Evolutionary conservation across 2,888 invertebrate species (phyloP).

Genomic region (Pantelozetes paolii): DNA sequence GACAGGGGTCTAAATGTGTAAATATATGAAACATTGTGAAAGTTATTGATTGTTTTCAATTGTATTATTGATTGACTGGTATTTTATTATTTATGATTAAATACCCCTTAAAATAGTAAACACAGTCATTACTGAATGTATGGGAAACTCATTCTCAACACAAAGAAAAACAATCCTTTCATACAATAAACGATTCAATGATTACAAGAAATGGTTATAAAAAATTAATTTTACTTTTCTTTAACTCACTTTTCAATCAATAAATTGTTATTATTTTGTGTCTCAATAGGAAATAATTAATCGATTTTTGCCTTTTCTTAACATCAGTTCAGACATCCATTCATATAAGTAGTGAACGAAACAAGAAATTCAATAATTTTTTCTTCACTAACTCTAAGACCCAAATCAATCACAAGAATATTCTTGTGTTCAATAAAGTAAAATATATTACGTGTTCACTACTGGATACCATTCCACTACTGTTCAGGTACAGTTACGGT

Average conservation of each 20-base stretch:
- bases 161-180: no score
- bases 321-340: neutral
- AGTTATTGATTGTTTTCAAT: no score
- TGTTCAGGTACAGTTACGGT: neutral
- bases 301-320: neutral
- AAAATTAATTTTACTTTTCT: neutral
- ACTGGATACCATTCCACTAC: neutral
- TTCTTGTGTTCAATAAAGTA: neutral
- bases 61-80: no score
- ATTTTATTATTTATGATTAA: neutral
- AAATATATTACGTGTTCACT: neutral
- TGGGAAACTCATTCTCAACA: neutral
- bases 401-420: neutral
- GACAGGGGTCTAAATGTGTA: no score
- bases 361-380: neutral
- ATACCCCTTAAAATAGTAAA: neutral
- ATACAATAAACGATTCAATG: neutral
- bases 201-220: neutral
- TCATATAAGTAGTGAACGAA: conserved; percentile 7
- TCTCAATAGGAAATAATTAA: conserved; percentile 4
- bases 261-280: neutral
- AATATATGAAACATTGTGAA: no score
- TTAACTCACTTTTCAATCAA: conserved; percentile 1
- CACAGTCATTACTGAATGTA: neutral
- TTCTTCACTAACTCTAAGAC: neutral